Conservation (phyloP, 2,888 invertebrate species). For the Cerceris ruficornis region DNA sequence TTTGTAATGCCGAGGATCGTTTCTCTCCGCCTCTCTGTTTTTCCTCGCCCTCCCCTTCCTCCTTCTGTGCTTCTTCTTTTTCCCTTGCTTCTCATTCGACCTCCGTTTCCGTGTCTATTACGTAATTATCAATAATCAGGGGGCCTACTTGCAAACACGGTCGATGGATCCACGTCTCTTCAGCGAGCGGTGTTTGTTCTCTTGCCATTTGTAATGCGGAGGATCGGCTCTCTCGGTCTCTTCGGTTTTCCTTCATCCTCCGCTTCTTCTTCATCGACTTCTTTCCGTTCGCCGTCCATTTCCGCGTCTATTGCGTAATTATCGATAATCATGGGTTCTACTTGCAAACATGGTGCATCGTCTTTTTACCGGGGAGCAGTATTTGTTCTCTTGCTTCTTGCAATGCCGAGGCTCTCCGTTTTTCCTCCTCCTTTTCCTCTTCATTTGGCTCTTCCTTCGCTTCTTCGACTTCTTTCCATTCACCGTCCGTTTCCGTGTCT, state of each 20-base stretch:
- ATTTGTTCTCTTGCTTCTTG: slow-evolving; percentile 32
- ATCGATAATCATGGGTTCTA: slow-evolving; percentile 53
- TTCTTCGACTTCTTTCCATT: background rate
- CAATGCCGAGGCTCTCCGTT: slow-evolving; percentile 18
- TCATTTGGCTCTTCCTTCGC: background rate
- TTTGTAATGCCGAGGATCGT: slow-evolving; percentile 31
- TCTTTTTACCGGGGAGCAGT: background rate
- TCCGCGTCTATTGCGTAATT: slow-evolving; percentile 64
- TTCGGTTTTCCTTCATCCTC: slow-evolving; percentile 1
- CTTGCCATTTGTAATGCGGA: slow-evolving; percentile 36
- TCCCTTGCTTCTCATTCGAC: background rate
- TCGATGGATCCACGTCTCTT: slow-evolving; percentile 1
- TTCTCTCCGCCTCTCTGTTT: background rate
- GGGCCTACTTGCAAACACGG: slow-evolving; percentile 70
- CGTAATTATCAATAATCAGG: slow-evolving; percentile 59
- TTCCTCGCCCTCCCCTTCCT: slow-evolving; percentile 4
- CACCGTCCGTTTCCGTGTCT: slow-evolving; percentile 27
- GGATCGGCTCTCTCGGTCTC: background rate
- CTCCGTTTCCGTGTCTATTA: slow-evolving; percentile 52
- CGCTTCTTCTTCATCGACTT: background rate
- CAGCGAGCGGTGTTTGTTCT: slow-evolving; percentile 8
- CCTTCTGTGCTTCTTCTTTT: background rate
- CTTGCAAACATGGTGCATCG: slow-evolving; percentile 68
- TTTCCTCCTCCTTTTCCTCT: slow-evolving; percentile 10
- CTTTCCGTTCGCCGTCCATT: background rate